Base-by-base conservation (phyloP, 92 coral and sea anemone genomes). In the Diadumene lineata region DNA sequence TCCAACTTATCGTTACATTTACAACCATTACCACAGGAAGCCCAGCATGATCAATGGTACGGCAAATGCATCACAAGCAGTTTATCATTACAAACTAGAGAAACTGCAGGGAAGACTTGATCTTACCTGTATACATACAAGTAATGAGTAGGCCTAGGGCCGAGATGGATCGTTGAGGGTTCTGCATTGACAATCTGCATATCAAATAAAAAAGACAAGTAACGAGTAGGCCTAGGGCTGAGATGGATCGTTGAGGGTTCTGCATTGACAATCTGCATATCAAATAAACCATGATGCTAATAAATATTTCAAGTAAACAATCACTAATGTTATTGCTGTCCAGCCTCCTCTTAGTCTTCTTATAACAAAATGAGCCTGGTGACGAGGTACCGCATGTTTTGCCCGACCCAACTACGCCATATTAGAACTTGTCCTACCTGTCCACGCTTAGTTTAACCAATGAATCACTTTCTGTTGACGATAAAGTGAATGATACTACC, bases 401-500 rank as follows among this genome's bases (percentile, higher is more conserved):
- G n/a, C 10, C 19, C 18, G 3, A 21, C 19, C 8, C 19, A 53
- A 53, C 19, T 53, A 53, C 19, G 8, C 13, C n/a, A 29, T 4
- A 29, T 2, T 28, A 11, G 23, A 29, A n/a, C 43, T 24, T 26
- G 11, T 38, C 89, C 43, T 60, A 94, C 98, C 98, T 88, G 87
- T 94, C 98, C 11, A 92, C 97, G 65, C 98, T 94, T 16, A 94
- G 90, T 43, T 94, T 94, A 22, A 94, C 98, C 31, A 94, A 72
- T 7, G 97, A 86, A 65, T 94, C 98, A 22, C 96, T 88, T 68
- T 92, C 92, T 21, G 92, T 88, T 46, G 90, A 88, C 32, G 98
- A 91, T 55, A 94, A 71, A 21, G 97, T 93, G 76, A 94, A 94
- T 23, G 98, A 94, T n/a, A 94, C 98, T 48, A 94, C 98, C 11